Conservation (phyloP, 64 coral and sea anemone genomes). For the Trachythela sp. region DNA sequence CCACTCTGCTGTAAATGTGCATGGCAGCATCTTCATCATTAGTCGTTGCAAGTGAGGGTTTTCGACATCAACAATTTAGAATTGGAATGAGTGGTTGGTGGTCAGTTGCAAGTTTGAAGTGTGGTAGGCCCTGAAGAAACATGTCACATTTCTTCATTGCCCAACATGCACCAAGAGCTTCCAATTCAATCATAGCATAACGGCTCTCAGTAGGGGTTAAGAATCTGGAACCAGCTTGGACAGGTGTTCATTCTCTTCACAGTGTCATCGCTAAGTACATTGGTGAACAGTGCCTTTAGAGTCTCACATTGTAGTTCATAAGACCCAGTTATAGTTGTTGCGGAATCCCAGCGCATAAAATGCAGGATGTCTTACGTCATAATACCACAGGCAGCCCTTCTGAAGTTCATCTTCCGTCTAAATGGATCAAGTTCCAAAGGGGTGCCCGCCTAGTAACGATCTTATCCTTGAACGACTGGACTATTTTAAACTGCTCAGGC, state of each 20-base stretch:
- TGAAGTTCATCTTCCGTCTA: too few relatives aligned
- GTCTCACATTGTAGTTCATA: background rate
- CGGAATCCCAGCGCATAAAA: background rate
- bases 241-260: background rate
- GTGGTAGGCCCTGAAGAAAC: background rate
- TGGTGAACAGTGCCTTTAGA: background rate
- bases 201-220: background rate
- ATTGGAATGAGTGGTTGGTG: constrained; percentile 22
- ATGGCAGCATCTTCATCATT: constrained; percentile 1
- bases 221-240: background rate
- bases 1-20: constrained; percentile 24
- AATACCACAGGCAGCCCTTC: too few relatives aligned
- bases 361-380: too few relatives aligned
- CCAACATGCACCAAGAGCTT: constrained; percentile 14
- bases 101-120: background rate
- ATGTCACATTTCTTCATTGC: background rate
- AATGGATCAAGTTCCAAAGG: too few relatives aligned
- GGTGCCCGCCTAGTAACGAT: too few relatives aligned
- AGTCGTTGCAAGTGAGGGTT: background rate
- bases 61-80: constrained; percentile 11
- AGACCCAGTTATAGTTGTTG: background rate
- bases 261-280: background rate
- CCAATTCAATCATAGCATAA: constrained; percentile 7
- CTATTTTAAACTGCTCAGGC: too few relatives aligned
- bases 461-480: too few relatives aligned